phyloP scores from a whole-genome alignment of 2,113 vertebrate species.

The Monopterus albus region DNA sequence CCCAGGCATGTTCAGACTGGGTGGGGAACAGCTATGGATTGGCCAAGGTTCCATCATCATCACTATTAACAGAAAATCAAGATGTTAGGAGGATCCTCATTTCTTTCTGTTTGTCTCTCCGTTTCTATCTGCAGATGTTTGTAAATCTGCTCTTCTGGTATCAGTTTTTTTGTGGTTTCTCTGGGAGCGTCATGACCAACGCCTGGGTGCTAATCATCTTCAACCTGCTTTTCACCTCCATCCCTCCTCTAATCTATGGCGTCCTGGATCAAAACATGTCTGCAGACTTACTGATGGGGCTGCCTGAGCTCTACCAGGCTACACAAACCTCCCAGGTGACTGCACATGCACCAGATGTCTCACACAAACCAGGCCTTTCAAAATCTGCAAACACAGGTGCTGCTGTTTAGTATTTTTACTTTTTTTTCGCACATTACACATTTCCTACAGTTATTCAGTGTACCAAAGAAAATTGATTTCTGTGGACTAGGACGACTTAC shows the following conservation, averaged over 20 bases:
- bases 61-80: too few species aligned
- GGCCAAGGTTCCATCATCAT: too few species aligned
- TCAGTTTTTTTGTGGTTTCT: slow-evolving; percentile 97
- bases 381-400: background rate
- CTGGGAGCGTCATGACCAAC: slow-evolving; percentile 92
- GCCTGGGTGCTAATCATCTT: slow-evolving; percentile 97
- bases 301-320: slow-evolving; percentile 87
- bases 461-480: background rate
- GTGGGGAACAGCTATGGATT: too few species aligned
- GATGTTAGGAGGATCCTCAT: too few species aligned
- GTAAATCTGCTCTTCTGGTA: slow-evolving; percentile 98
- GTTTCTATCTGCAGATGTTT: slow-evolving; percentile 74
- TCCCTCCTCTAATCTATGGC: slow-evolving; percentile 93
- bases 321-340: slow-evolving; percentile 82
- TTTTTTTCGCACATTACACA: too few species aligned
- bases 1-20: too few species aligned
- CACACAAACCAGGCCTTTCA: background rate
- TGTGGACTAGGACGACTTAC: background rate
- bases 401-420: background rate
- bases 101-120: background rate
- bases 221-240: slow-evolving; percentile 94
- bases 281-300: slow-evolving; percentile 82
- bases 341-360: slow-evolving; percentile 80
- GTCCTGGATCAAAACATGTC: slow-evolving; percentile 87
- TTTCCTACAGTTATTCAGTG: background rate